Base-by-base conservation (phyloP, 2,113 vertebrate species). In the Psettodes erumei region DNA sequence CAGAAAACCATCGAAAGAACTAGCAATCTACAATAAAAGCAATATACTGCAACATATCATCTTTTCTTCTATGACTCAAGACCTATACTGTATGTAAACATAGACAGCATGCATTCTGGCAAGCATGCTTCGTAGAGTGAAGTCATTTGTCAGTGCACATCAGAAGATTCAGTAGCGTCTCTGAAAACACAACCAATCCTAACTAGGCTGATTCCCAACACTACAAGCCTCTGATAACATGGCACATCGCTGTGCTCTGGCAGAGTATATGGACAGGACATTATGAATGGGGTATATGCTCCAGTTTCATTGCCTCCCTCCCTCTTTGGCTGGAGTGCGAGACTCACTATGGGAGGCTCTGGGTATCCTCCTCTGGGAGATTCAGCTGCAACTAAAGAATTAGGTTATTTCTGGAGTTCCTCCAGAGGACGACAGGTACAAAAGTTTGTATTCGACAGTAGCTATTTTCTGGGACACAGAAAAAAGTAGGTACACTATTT, bases 311-410 rank as follows among this genome's bases (percentile, higher is more conserved):
- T 19, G 8, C 42, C 19, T 55, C 27, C 50, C 47, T 56, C 40
- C 6, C 15, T 61, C 38, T 67, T 68, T 62, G 38, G 42, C 63
- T 58, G 19, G 28, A 73, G 25, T 68, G 42, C 15, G 15, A n/a
- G 65, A 56, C 19, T 65, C 48, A 6, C 45, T 47, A 19, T 21
- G 48, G 37, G 54, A 70, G 32, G 32, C 25, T 38, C 23, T 18
- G 27, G 35, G 48, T 27, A 40, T 65, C 71, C 50, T 53, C 61
- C 48, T 40, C 50, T 40, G 61, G 63, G 48, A 62, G 27, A 51
- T 64, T 85, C 64, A 65, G 47, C n/a, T 42, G 18, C 30, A 74
- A 25, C 53, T 62, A 53, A 50, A 72, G 43, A 60, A 48, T n/a
- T 6, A 65, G 33, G 53, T 32, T 70, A 77, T 81, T 74, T 70